Base-by-base conservation (phyloP, 2,797 vertebrate species). In the Meda fulgida region DNA sequence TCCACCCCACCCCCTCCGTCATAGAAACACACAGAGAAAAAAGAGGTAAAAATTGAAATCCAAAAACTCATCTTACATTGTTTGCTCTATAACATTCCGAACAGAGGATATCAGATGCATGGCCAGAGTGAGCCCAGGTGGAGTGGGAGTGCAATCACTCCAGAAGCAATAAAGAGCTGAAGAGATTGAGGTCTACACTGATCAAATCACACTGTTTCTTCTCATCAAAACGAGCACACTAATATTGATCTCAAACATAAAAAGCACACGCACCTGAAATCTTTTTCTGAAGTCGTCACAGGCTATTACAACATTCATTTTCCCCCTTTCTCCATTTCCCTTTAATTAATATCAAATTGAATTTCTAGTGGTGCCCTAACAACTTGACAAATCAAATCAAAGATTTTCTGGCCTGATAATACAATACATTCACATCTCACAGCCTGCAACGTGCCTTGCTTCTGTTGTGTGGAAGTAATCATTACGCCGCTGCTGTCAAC, bases 131-230 rank as follows among this genome's bases (percentile, higher is more conserved):
- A 81, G 71, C 83, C 84, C 83, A 85, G 86, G 86, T 87, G 86
- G 86, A 84, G 72, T 55, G 78, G 40, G 46, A 81, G 71, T 75
- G 70, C 79, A 81, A 85, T 85, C 79, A 84, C 83, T 84, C 83
- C 76, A 84, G 84, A 81, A 80, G 82, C 78, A 87, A 84, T 87
- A 84, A 87, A 84, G 81, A 84, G 69, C 55, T 73, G 78, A 83
- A 75, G 81, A 87, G 81, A 87, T 84, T 87, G 85, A 84, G 83
- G 77, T 84, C 82, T 87, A 87, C 82, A 84, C 82, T 81, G 82
- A 84, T 87, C 86, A 84, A 84, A 87, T 87, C 86, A 81, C 86
- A 76, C 76, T 72, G 69, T 80, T 80, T 76, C 82, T 43, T 79
- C 81, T 87, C 82, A 87, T 87, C 85, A 83, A 78, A 84, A 80